Evolutionary conservation across 2,888 invertebrate species (phyloP).

Genomic region (Limenitis camilla): DNA sequence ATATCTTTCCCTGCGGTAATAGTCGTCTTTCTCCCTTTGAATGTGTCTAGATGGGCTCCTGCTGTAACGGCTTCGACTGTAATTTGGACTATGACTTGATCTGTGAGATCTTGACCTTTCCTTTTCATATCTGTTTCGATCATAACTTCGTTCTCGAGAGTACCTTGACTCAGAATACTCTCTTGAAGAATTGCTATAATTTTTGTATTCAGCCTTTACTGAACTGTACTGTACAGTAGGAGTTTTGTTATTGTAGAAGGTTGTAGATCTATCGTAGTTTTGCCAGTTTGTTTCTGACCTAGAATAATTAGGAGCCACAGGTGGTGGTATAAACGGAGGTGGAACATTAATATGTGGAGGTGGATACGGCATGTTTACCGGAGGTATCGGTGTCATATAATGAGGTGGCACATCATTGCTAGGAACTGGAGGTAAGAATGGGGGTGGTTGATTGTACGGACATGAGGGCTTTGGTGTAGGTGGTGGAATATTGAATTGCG

Average conservation of each 20-base stretch:
- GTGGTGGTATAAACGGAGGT: constrained; percentile 19
- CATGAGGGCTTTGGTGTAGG: constrained; percentile 27
- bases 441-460: constrained; percentile 34
- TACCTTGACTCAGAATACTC: constrained; percentile 28
- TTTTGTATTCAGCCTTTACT: background rate
- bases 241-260: constrained; percentile 1
- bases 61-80: constrained; percentile 28
- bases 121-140: constrained; percentile 30
- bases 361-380: constrained; percentile 16
- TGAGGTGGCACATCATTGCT: constrained; percentile 30
- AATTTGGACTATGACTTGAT: constrained; percentile 40
- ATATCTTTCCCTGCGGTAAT: constrained; percentile 33
- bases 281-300: constrained; percentile 5
- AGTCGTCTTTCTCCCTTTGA: constrained; percentile 27
- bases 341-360: constrained; percentile 27
- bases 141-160: constrained; percentile 31
- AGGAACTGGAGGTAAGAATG: constrained; percentile 29
- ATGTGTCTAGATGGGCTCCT: constrained; percentile 40
- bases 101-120: constrained; percentile 27
- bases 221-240: constrained; percentile 1
- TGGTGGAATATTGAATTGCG: constrained; percentile 33
- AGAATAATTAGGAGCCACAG: constrained; percentile 20
- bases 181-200: constrained; percentile 12
- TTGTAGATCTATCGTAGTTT: constrained; percentile 4
- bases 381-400: constrained; percentile 8